Conservation (phyloP, 2,113 vertebrate genomes). For the Phocoena phocoena region DNA sequence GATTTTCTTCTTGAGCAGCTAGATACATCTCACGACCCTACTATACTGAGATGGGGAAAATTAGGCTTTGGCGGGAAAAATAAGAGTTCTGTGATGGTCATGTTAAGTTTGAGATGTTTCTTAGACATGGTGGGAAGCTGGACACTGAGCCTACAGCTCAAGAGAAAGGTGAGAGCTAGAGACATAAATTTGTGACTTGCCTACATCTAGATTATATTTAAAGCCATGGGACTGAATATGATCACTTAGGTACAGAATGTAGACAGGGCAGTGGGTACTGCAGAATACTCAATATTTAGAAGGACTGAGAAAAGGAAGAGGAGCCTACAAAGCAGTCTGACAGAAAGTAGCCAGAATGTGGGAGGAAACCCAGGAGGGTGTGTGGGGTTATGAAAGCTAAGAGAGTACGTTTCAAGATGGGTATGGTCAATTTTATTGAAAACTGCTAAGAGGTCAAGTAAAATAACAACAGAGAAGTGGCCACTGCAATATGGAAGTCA, state of each 20-base stretch:
- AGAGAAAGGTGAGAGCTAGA: not conserved
- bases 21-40: not conserved
- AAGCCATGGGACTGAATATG: not conserved
- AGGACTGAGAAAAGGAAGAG: not conserved
- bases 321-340: not conserved
- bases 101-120: not conserved
- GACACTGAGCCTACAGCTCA: not conserved
- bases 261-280: not conserved
- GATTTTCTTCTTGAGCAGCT: not conserved
- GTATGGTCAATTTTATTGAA: constrained; percentile 6
- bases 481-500: not conserved
- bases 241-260: not conserved
- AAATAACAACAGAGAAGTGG: constrained; percentile 14
- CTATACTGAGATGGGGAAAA: not conserved
- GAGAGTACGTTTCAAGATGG: not conserved
- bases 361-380: not conserved
- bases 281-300: not conserved
- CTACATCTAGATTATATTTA: not conserved
- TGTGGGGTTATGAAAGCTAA: not conserved
- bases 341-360: constrained; percentile 7
- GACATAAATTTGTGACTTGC: not conserved
- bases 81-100: not conserved
- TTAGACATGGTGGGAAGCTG: not conserved
- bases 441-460: constrained; percentile 24
- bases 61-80: not conserved